Conservation (phyloP, 2,888 invertebrate genomes). For the Caenorhabditis plicata region DNA sequence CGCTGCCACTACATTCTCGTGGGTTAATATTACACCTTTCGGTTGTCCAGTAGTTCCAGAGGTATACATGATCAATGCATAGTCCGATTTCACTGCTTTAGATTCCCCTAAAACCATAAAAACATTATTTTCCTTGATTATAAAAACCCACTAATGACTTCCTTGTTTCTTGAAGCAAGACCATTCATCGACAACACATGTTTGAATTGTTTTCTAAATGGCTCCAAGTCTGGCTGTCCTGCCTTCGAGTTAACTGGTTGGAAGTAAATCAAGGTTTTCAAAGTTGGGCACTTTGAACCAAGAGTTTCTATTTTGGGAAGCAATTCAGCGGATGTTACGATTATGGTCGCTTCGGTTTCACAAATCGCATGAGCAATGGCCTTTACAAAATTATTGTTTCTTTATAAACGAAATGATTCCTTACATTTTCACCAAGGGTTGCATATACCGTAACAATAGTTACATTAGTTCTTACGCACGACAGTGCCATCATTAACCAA, state of each 20-base stretch:
- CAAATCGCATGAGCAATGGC: constrained; percentile 93
- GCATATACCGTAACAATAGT: constrained; percentile 92
- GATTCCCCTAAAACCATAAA: constrained; percentile 31
- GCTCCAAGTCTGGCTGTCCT: constrained; percentile 16
- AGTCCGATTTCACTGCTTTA: constrained; percentile 36
- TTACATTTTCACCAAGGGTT: constrained; percentile 83
- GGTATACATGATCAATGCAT: constrained; percentile 95
- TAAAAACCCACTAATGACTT: constrained; percentile 23
- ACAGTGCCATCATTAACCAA: constrained; percentile 95
- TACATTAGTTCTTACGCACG: constrained; percentile 89
- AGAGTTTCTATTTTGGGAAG: constrained; percentile 78
- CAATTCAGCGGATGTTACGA: constrained; percentile 88
- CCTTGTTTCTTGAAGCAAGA: constrained; percentile 34
- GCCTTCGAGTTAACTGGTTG: constrained; percentile 35
- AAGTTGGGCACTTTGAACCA: constrained; percentile 41
- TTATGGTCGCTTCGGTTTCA: constrained; percentile 88
- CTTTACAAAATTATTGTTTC: constrained; percentile 14
- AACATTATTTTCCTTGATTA: background rate
- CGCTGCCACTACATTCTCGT: constrained; percentile 67
- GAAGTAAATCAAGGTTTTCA: constrained; percentile 57
- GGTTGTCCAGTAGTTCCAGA: constrained; percentile 78
- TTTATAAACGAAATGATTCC: background rate
- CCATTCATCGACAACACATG: constrained; percentile 48
- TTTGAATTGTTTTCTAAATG: constrained; percentile 42
- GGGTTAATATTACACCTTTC: constrained; percentile 66